Evolutionary conservation across 2,113 vertebrate genomes (phyloP), one percentile per base, ranked within the genome.

Genomic region (Mormoops blainvillei): DNA sequence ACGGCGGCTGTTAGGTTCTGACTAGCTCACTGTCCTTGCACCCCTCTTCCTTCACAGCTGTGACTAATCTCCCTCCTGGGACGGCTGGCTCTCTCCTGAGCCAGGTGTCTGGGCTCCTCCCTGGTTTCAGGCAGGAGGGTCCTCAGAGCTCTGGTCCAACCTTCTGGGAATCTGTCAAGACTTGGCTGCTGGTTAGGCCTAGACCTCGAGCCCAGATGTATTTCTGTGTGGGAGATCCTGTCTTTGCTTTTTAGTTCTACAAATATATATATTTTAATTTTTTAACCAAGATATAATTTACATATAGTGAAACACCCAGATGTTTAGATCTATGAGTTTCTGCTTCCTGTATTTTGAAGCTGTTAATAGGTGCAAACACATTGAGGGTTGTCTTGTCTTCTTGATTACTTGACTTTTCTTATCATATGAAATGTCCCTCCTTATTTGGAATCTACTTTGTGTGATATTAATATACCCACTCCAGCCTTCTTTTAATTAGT

Each of bases 401-500:
- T 90, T 71, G 22, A 78, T 61, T 82, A 81, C 8, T 74, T 74
- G 41, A 68, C 41, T n/a, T 19, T 45, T 82, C n/a, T 50, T 54
- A 54, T 58, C 3, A 4, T 41, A 24, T 54, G 48, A 78, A 94
- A 36, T 78, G 45, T 33, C 19, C 82, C 50, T 65, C 52, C 50
- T 76, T 84, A 58, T 90, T 38, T 88, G 54, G 18, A 77, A 65
- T 86, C 31, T 89, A 22, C 41, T 19, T 95, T 31, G 5, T 28
- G 15, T 87, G 77, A 19, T 91, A 68, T 88, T 41, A 65, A 82
- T 67, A 71, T 36, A 74, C 1, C 1, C 67, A 52, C 28, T 76
- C 82, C 18, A 85, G 38, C 9, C 89, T 73, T 81, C 63, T 78
- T 87, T 92, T 20, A 87, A 48, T 92, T 90, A 38, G 24, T 88